Percentiles rank a stretch among this genome's conserved stretches.
phyloP scores from a whole-genome alignment of 2,797 vertebrate genomes.

The Mus minutoides region DNA sequence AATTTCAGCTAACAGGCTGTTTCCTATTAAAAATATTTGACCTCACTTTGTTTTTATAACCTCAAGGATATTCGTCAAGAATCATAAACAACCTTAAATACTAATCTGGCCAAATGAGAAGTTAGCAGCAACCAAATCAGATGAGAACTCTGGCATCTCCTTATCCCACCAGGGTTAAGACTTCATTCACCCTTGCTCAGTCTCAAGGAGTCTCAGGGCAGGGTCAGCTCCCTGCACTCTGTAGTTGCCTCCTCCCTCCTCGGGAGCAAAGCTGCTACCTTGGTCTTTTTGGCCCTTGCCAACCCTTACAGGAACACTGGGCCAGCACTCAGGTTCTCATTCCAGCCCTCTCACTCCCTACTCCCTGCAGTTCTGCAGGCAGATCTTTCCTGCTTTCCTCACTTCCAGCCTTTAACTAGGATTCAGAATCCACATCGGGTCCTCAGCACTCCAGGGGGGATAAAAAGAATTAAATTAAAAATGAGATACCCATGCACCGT shows the following conservation, averaged over 20 bases:
- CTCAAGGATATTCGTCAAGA: constrained; percentile 4
- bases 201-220: neutral
- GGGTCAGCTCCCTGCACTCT: neutral
- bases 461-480: neutral
- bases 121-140: neutral
- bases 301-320: neutral
- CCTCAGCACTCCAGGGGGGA: neutral
- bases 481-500: neutral
- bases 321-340: constrained; percentile 4
- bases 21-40: neutral
- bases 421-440: neutral
- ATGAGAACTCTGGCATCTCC: neutral
- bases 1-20: neutral
- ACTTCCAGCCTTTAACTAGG: neutral
- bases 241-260: neutral
- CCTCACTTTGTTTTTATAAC: neutral
- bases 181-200: neutral
- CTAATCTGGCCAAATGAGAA: neutral
- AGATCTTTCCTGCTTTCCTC: neutral
- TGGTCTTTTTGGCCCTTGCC: neutral
- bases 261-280: neutral
- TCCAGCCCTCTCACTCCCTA: neutral
- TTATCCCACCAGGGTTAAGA: neutral
- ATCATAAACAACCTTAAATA: constrained; percentile 5
- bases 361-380: neutral